phyloP scores from a whole-genome alignment of 1,140 invertebrate genomes.

The Papilio polyxenes region DNA sequence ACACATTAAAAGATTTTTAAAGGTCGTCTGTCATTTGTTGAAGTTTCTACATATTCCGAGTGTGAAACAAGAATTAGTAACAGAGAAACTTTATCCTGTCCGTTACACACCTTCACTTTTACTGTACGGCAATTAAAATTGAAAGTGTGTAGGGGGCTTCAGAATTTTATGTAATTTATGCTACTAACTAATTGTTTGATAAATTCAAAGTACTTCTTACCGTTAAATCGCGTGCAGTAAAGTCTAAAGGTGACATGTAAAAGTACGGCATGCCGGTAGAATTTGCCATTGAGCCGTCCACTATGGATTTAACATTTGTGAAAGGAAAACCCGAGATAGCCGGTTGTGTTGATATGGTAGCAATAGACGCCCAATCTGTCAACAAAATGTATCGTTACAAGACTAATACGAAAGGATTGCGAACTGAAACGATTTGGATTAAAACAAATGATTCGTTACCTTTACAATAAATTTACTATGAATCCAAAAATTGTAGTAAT shows the following conservation, averaged over 20 bases:
- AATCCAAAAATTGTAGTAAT: too few species aligned
- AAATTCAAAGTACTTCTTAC: slow-evolving; percentile 68
- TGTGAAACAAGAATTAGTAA: too few species aligned
- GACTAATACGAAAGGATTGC: background rate
- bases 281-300: slow-evolving; percentile 85
- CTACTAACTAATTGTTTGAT: background rate
- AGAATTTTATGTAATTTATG: too few species aligned
- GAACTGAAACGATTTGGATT: background rate
- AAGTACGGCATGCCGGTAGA: slow-evolving; percentile 89
- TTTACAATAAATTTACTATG: background rate
- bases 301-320: slow-evolving; percentile 87
- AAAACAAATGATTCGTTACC: background rate
- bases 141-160: background rate
- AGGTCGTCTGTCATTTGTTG: background rate
- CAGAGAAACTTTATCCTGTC: too few species aligned
- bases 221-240: slow-evolving; percentile 85
- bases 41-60: background rate
- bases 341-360: slow-evolving; percentile 85
- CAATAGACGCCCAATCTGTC: slow-evolving; percentile 87
- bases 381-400: slow-evolving; percentile 38
- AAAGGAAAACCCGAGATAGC: slow-evolving; percentile 86
- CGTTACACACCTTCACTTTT: too few species aligned
- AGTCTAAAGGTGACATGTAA: slow-evolving; percentile 88
- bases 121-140: too few species aligned
- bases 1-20: background rate